phyloP scores from a whole-genome alignment of 2,113 vertebrate genomes.

The Excalfactoria chinensis region DNA sequence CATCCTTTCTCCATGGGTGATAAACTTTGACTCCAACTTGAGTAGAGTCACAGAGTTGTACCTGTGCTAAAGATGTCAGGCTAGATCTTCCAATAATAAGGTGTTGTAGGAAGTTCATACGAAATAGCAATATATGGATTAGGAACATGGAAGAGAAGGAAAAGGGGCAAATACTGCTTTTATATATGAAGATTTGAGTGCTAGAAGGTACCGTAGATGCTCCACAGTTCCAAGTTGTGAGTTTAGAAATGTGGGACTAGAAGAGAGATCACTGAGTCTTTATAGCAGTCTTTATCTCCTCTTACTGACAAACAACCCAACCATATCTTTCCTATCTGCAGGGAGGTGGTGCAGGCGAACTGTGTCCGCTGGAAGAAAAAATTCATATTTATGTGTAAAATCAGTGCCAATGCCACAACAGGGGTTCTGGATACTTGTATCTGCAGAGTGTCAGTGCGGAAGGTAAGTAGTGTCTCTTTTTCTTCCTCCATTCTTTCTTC shows the following conservation, averaged over 20 bases:
- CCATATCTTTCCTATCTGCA: constrained; percentile 46
- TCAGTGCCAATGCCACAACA: constrained; percentile 89
- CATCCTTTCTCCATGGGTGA: not conserved
- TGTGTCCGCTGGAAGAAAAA: constrained; percentile 92
- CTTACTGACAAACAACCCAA: not conserved
- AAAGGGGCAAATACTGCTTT: not conserved
- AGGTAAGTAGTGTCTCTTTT: constrained; percentile 76
- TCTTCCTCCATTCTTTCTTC: not conserved
- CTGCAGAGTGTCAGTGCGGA: constrained; percentile 94
- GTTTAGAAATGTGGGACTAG: not conserved
- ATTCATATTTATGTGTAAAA: constrained; percentile 94
- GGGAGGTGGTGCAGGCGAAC: constrained; percentile 92
- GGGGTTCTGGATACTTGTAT: constrained; percentile 91
- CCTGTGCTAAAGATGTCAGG: not conserved
- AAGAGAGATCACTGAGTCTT: not conserved
- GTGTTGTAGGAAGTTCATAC: not conserved
- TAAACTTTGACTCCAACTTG: not conserved
- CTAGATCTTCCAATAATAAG: not conserved
- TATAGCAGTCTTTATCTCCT: not conserved
- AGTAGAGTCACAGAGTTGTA: not conserved
- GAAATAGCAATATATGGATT: not conserved
- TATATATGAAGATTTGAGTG: not conserved
- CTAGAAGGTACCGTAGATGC: not conserved
- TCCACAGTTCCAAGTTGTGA: not conserved
- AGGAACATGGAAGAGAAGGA: not conserved